Base-by-base conservation (phyloP, 2,888 invertebrate genomes). In the Melanostoma scalare region DNA sequence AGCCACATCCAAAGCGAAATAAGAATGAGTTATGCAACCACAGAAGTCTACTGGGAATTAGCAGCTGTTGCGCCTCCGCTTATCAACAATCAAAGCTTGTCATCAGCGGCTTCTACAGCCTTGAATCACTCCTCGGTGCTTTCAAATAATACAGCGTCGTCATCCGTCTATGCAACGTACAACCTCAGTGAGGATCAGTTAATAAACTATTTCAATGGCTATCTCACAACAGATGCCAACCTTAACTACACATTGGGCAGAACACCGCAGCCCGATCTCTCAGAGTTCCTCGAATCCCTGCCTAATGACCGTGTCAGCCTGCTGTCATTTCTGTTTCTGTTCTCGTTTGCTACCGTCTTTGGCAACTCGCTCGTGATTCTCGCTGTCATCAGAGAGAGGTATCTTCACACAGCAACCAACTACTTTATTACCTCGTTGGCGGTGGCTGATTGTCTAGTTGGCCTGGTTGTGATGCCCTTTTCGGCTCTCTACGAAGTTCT, bases 401-500 rank as follows among this genome's bases (percentile, higher is more conserved):
- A 98, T 89, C 93, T 99, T 4, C 97, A 99, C 90, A 98, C 98
- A 6, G 97, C 99, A 6, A 99, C 99, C 5, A 99, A 99, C 91
- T 99, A 98, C 90, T 97, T 99, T 90, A 97, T 99, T 85, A 98
- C 98, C 6, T 99, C 99, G 9, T 92, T 99, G 85, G 99, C 99
- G 0, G 96, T 98, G 33, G 99, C 99, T 0, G 99, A 99, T 90
- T 97, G 98, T 87, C 93, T 99, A 53, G 98, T 99, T 3, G 99
- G 99, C 0, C 92, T 98, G 60, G 96, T 99, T 3, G 99, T 99
- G 61, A 99, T 99, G 99, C 99, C 99, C 0, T 98, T 99, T 91
- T 96, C 97, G 85, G 97, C 97, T 0, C 93, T 97, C 9, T 97
- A 97, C 89, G 97, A 98, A 91, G 96, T 97, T 9, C 92, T 97